These are phyloP conservation scores for Spodoptera exigua DNA, from an alignment of 2,888 invertebrate genomes.

Conservation along the genomic window DNA sequence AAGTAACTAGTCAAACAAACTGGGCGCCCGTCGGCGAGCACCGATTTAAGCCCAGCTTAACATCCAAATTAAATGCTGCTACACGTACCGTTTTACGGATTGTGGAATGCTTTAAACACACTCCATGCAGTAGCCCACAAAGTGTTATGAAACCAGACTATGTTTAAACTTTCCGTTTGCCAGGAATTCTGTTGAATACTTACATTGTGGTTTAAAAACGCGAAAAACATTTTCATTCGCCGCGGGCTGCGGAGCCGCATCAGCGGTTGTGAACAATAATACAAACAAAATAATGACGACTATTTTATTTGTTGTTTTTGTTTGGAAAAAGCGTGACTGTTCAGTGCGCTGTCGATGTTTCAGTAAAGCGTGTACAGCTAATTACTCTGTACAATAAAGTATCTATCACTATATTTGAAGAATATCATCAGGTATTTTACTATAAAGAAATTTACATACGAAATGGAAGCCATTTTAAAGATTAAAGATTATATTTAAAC, in stretches of 20 bases:
- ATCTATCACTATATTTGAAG: background rate
- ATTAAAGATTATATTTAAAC: too few species aligned
- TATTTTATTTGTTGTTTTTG: constrained; percentile 33
- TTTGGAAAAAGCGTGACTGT: constrained; percentile 2
- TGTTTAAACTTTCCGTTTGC: constrained; percentile 56
- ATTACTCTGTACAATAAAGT: constrained; percentile 14
- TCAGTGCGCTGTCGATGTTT: constrained; percentile 22
- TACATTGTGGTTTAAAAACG: constrained; percentile 53
- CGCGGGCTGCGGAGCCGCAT: constrained; percentile 32
- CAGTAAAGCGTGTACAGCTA: constrained; percentile 12
- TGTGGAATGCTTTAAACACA: constrained; percentile 52
- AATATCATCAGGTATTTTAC: too few species aligned
- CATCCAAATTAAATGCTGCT: constrained; percentile 78
- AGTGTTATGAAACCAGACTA: constrained; percentile 57
- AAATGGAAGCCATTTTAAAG: too few species aligned
- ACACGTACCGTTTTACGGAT: constrained; percentile 68
- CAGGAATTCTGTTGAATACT: constrained; percentile 53
- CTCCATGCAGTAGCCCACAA: constrained; percentile 51
- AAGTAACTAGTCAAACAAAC: constrained; percentile 83
- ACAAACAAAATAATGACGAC: constrained; percentile 37
- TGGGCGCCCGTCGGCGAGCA: constrained; percentile 56
- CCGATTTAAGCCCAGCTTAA: constrained; percentile 71
- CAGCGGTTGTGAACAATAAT: constrained; percentile 34
- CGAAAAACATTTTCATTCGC: constrained; percentile 41
- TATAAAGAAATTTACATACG: too few species aligned